Evolutionary conservation across 1,140 invertebrate genomes (phyloP).

Genomic region (Charaxes varanes): DNA sequence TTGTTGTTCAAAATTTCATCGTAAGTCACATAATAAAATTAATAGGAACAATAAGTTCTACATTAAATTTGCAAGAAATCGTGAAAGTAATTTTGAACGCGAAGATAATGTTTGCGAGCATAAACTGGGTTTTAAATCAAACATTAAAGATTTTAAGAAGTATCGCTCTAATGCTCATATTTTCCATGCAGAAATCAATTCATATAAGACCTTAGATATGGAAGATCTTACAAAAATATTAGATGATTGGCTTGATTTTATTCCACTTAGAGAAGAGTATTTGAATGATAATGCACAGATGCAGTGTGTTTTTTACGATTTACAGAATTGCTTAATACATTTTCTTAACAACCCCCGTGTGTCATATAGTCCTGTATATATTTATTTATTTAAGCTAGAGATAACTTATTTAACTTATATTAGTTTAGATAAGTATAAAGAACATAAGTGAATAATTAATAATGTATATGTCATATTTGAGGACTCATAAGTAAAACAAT

Average conservation of each 20-base stretch:
- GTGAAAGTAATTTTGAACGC: background rate
- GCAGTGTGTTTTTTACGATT: too few species aligned
- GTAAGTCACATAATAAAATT: conserved; percentile 1
- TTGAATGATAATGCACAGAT: too few species aligned
- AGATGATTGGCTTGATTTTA: conserved; percentile 23
- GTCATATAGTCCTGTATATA: too few species aligned
- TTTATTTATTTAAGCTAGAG: too few species aligned
- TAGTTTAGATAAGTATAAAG: too few species aligned
- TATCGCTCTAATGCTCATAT: conserved; percentile 2
- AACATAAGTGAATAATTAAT: too few species aligned
- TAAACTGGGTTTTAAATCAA: background rate
- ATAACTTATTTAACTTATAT: too few species aligned
- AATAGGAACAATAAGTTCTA: conserved; percentile 3
- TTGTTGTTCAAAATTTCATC: conserved; percentile 5
- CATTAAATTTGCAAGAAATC: background rate
- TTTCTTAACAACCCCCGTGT: too few species aligned
- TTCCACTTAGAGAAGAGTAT: conserved; percentile 25
- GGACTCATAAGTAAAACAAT: too few species aligned
- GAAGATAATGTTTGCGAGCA: background rate
- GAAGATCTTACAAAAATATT: conserved; percentile 18
- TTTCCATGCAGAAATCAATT: conserved; percentile 1
- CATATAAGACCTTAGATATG: conserved; percentile 5
- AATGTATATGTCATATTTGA: too few species aligned
- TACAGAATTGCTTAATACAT: too few species aligned
- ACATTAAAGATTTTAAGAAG: background rate